phyloP scores from a whole-genome alignment of 1,140 invertebrate species.

The Zaprionus lachaisei region DNA sequence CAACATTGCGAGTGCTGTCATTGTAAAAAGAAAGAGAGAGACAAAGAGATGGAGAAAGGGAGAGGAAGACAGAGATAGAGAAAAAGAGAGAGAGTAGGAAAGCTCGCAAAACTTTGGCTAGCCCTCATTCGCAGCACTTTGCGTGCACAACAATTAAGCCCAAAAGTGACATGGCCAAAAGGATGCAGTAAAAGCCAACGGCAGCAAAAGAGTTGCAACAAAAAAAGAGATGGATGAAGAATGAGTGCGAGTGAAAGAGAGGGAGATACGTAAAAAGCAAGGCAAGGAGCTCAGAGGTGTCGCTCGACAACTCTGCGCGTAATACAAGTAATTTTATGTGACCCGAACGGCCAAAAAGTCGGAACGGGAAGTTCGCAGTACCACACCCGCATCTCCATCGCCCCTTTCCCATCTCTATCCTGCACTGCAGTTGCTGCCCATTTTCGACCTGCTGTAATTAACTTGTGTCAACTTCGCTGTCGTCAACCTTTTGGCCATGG shows the following conservation, averaged over 20 bases:
- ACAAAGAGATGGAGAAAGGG: too few species aligned
- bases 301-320: conserved; percentile 31
- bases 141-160: conserved; percentile 51
- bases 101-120: not conserved
- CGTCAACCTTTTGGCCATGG: conserved; percentile 32
- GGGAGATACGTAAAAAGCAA: conserved; percentile 11
- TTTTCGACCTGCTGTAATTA: conserved; percentile 52
- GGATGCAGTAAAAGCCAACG: conserved; percentile 38
- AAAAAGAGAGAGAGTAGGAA: not conserved
- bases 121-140: conserved; percentile 29
- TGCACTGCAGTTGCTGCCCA: conserved; percentile 2
- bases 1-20: not conserved
- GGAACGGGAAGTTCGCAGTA: not conserved
- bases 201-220: conserved; percentile 31
- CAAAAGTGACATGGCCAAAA: conserved; percentile 34
- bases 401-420: not conserved
- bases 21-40: not conserved
- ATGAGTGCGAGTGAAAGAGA: not conserved
- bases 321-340: conserved; percentile 58
- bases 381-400: not conserved
- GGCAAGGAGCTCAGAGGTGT: conserved; percentile 28
- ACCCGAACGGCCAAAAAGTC: conserved; percentile 47
- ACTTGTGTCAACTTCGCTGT: conserved; percentile 52
- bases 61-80: not conserved
- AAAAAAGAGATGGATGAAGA: not conserved